Base-by-base conservation (phyloP, 1,140 invertebrate genomes). In the Papilio xuthus region DNA sequence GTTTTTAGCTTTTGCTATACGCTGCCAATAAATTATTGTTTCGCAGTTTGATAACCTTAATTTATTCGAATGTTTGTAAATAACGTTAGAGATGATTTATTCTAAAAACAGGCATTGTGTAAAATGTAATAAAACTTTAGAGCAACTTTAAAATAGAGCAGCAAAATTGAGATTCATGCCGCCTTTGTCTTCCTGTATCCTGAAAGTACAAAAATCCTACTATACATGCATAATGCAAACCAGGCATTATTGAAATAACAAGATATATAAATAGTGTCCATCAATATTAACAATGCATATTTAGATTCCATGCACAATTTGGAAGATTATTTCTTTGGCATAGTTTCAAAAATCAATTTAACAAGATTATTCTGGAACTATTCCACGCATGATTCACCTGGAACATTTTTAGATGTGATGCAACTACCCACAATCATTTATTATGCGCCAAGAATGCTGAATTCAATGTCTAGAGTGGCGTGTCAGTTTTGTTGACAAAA, bases 321-420 rank as follows among this genome's bases (percentile, higher is more conserved):
- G 20, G 12, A 26, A 26, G 56, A 26, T 63, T 63, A 63, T 13
- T 32, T 63, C 23, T 67, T 67, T 67, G 60, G 26, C 60, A 28
- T 32, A 67, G 60, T 15, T 67, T 67, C 56, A 41, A 32, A 76
- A 44, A 76, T 41, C 10, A 76, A 42, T 76, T 15, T 56, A 32
- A 63, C 53, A 20, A 56, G 60, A 76, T 60, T 80, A 78, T 87
- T 88, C 88, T 93, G 90, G 91, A 93, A 93, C 90, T 74, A 86
- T 86, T 92, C 91, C 88, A 91, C 80, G 70, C 80, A 67, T 88
- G 89, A 90, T 83, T 92, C 92, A 92, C 89, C 89, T 90, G 88
- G 67, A 82, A 80, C 86, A 28, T 69, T 88, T 89, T 89, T 91
- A 92, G 89, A 86, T 86, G 74, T 93, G 90, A 92, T 92, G 90